Base-by-base conservation (phyloP, 2,797 vertebrate genomes). In the Cottoperca gobio region DNA sequence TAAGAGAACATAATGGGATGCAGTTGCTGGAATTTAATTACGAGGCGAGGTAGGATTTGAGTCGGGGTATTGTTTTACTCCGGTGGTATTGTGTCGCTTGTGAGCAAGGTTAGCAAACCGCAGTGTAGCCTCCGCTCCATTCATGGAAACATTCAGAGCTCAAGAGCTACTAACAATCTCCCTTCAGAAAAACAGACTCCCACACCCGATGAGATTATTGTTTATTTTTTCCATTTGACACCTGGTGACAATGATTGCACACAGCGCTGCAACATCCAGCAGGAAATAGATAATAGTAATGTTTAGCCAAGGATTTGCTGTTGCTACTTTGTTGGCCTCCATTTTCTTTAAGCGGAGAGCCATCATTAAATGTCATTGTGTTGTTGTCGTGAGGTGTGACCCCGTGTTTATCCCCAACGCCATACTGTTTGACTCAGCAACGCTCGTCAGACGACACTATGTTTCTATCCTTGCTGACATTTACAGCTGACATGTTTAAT, bases 401-500 rank as follows among this genome's bases (percentile, higher is more conserved):
- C 63, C 31, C 0, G 2, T 17, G 42, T 45, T 62, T 53, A 17
- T 26, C 49, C 28, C 26, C 28, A 12, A 10, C 23, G 31, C 58
- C 39, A 46, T 70, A 76, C 72, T 24, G 75, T n/a, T 63, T 33
- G 60, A 69, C 69, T 52, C 35, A 55, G 52, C 61, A 8, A 5
- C 0, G 6, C 50, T 37, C 13, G 19, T 53, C 61, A 69, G 68
- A 70, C 69, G 8, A 21, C 71, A 39, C 52, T 53, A 71, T 54
- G 63, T 65, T 73, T 82, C 61, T 67, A 80, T 67, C 46, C 63
- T 55, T 1, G 28, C 71, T 90, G 89, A 89, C 88, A 90, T 90
- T 92, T 89, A 75, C 66, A 31, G 74, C 75, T 84, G 73, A 86
- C 83, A 78, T 86, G 89, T 87, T 78, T 83, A 84, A 82, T 76